Base-by-base conservation (phyloP, 2,888 invertebrate species). In the Lithophane leautieri region DNA sequence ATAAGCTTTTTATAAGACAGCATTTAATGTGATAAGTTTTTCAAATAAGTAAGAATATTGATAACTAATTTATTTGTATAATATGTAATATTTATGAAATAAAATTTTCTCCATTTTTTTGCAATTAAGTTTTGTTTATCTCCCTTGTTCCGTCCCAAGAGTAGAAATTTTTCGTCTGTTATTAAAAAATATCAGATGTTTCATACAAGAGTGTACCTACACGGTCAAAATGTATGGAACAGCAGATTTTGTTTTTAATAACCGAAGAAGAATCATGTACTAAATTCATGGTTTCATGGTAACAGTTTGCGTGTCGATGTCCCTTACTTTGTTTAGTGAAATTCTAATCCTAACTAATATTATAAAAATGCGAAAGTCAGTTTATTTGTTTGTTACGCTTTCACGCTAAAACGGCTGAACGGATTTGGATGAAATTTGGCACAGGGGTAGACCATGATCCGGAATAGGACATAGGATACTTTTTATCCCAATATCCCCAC, bases 11-110 rank as follows among this genome's bases (percentile, higher is more conserved):
- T 28, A 1, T 25, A 58, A 44, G 62, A 63, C 50, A 67, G 54
- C 62, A 76, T 68, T 58, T 62, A 22, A 60, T 76, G 77, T 65
- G 58, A 76, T 76, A 67, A 56, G 22, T 62, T 62, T 73, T 40
- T 58, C 1, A 52, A 79, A 47, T 40, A 71, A 28, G 8, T 54
- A 54, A 44, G 14, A 28, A 58, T 28, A 50, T 70, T 60, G 14
- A 2, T 19, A 28, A 19, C n/a, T 60, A 54, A 80, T 65, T 65
- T 78, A 73, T 80, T 52, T 60, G 22, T 73, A 4, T 34, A 25
- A 14, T n/a, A n/a, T n/a, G 28, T 61, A 7, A 40, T 19, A 34
- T 50, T n/a, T 22, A 56, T n/a, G 4, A 56, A 73, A 78, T 81
- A 74, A 65, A 81, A 8, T 44, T 60, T 42, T 34, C 40, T 42